These are phyloP conservation scores for Amphiprion percula DNA, from an alignment of 2,113 vertebrate genomes.

Conservation along the genomic window DNA sequence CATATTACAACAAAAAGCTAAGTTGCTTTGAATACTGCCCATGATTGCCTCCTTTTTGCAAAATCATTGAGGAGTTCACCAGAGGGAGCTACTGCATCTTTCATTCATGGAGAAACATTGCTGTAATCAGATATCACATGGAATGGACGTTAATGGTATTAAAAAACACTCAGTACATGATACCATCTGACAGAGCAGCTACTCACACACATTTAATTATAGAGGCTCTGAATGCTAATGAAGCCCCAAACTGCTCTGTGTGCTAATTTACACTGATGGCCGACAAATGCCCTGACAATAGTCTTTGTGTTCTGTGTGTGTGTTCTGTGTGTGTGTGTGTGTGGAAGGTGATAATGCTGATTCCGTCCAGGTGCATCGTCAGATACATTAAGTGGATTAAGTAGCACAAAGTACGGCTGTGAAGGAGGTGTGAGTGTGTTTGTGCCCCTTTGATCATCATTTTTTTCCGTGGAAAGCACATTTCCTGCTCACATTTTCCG, in stretches of 20 bases:
- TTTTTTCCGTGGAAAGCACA: conserved; percentile 5
- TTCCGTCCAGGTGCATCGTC: conserved; percentile 17
- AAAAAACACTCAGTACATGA: conserved; percentile 23
- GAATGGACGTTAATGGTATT: not conserved
- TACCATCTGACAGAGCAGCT: conserved; percentile 30
- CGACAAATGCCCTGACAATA: conserved; percentile 31
- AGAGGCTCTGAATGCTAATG: conserved; percentile 54
- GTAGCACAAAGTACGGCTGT: not conserved
- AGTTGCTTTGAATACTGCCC: not conserved
- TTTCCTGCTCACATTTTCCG: not conserved
- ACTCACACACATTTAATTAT: conserved; percentile 25
- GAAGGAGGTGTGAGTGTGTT: not conserved
- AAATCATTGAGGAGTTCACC: not conserved
- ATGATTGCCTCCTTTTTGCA: not conserved
- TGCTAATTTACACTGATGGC: conserved; percentile 48
- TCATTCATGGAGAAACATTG: not conserved
- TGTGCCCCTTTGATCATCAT: conserved; percentile 5
- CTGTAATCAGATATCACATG: conserved; percentile 9
- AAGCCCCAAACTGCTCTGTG: conserved; percentile 41
- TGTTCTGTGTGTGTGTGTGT: conserved; percentile 14
- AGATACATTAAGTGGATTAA: conserved; percentile 37
- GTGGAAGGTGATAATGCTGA: conserved; percentile 37
- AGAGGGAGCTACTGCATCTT: not conserved
- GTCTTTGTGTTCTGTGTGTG: conserved; percentile 23
- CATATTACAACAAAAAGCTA: not conserved